Evolutionary conservation across 37 sponge, comb jelly and placozoan species (phyloP).

Genomic region (Cliona cf. orientalis): DNA sequence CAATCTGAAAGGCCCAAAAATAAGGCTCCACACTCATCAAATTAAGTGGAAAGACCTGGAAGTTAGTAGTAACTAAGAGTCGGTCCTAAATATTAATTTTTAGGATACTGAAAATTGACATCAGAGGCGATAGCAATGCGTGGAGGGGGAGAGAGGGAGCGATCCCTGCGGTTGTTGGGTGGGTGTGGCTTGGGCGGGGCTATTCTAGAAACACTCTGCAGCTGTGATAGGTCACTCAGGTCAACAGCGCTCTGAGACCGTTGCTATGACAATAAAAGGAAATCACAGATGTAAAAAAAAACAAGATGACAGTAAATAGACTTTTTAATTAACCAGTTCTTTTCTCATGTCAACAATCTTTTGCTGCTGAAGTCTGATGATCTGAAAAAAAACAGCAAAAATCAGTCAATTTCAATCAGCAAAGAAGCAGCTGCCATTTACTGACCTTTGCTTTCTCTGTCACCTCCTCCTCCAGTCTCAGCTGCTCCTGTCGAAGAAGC

Average conservation of each 20-base stretch:
- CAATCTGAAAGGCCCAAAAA: no score
- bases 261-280: neutral
- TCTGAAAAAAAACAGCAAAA: constrained; percentile 14
- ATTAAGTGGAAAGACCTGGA: no score
- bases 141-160: constrained; percentile 14
- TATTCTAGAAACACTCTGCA: no score
- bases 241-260: constrained; percentile 9
- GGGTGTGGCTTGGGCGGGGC: no score
- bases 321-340: constrained; percentile 56
- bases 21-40: no score
- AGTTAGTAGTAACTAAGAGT: no score
- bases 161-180: no score
- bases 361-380: constrained; percentile 72
- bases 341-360: constrained; percentile 82
- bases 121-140: constrained; percentile 24
- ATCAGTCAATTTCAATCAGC: neutral
- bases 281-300: neutral
- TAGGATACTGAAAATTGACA: constrained; percentile 72
- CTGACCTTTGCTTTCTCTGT: constrained; percentile 60
- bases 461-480: constrained; percentile 44
- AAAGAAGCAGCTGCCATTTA: neutral
- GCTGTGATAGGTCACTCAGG: neutral
- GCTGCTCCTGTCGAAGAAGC: constrained; percentile 21
- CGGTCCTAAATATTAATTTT: no score
- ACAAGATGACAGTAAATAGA: neutral